These are phyloP conservation scores for Dyspetes luteomarginatus DNA, from an alignment of 2,888 invertebrate species.

Conservation along the genomic window DNA sequence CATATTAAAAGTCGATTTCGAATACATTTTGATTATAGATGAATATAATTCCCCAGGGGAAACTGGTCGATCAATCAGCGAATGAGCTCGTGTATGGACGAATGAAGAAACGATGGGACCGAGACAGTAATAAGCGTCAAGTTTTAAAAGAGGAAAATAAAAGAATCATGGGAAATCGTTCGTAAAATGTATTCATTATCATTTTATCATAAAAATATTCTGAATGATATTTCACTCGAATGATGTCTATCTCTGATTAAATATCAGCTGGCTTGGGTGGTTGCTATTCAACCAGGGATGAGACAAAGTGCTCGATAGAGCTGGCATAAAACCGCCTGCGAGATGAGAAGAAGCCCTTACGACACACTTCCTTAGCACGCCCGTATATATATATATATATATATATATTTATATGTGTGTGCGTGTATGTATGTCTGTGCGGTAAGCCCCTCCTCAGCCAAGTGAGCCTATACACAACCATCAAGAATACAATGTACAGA, in stretches of 20 bases:
- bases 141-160: too few species aligned
- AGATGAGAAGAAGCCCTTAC: slow-evolving; percentile 76
- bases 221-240: background rate
- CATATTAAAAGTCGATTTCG: too few species aligned
- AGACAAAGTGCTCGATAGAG: slow-evolving; percentile 57
- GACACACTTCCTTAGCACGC: slow-evolving; percentile 73
- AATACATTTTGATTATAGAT: too few species aligned
- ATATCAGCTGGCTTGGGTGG: slow-evolving; percentile 18
- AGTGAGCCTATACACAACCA: background rate
- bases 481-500: slow-evolving; percentile 19
- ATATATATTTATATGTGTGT: background rate
- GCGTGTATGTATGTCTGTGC: background rate
- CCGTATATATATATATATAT: slow-evolving; percentile 13
- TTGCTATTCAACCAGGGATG: slow-evolving; percentile 6
- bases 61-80: too few species aligned
- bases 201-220: background rate
- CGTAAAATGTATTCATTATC: background rate
- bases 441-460: slow-evolving; percentile 28
- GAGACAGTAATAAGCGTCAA: too few species aligned
- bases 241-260: background rate
- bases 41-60: too few species aligned
- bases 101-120: too few species aligned
- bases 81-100: too few species aligned
- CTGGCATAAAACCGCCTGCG: slow-evolving; percentile 21
- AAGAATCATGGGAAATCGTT: too few species aligned